Evolutionary conservation across 1,140 invertebrate genomes (phyloP).

Genomic region (Spodoptera frugiperda): DNA sequence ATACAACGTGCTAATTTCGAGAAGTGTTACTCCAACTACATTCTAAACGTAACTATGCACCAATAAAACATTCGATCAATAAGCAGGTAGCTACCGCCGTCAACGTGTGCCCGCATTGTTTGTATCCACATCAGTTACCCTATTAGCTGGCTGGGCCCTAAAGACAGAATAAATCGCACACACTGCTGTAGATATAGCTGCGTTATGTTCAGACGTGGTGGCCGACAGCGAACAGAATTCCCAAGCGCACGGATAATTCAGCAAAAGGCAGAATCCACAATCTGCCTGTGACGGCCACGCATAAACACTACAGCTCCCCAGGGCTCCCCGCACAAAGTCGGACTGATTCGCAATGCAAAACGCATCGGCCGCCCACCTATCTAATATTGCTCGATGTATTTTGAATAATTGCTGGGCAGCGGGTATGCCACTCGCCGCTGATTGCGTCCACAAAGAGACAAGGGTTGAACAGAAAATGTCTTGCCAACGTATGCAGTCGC

Average conservation of each 20-base stretch:
- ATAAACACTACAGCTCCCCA: conserved; percentile 77
- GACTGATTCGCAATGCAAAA: conserved; percentile 84
- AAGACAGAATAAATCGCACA: conserved; percentile 22
- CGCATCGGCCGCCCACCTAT: conserved; percentile 80
- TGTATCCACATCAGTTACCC: neutral
- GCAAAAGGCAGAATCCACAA: conserved; percentile 75
- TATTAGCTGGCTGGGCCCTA: conserved; percentile 1
- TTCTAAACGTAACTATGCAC: neutral
- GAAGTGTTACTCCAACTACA: neutral
- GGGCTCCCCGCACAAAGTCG: conserved; percentile 74
- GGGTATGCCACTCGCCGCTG: conserved; percentile 63
- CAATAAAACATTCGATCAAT: conserved; percentile 17
- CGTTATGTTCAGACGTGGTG: conserved; percentile 23
- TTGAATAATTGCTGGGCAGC: conserved; percentile 82
- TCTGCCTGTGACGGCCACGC: conserved; percentile 71
- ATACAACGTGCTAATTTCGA: neutral
- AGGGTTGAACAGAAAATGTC: conserved; percentile 76
- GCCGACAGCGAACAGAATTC: conserved; percentile 44
- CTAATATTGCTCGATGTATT: conserved; percentile 84
- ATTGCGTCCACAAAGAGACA: conserved; percentile 79
- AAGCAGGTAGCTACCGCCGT: neutral
- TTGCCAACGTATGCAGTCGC: conserved; percentile 66
- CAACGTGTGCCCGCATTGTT: neutral
- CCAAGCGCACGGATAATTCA: conserved; percentile 64
- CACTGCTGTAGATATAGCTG: conserved; percentile 18